These are phyloP conservation scores for Pseudocheirus occidentalis DNA, from an alignment of 2,797 vertebrate species.

Conservation along the genomic window DNA sequence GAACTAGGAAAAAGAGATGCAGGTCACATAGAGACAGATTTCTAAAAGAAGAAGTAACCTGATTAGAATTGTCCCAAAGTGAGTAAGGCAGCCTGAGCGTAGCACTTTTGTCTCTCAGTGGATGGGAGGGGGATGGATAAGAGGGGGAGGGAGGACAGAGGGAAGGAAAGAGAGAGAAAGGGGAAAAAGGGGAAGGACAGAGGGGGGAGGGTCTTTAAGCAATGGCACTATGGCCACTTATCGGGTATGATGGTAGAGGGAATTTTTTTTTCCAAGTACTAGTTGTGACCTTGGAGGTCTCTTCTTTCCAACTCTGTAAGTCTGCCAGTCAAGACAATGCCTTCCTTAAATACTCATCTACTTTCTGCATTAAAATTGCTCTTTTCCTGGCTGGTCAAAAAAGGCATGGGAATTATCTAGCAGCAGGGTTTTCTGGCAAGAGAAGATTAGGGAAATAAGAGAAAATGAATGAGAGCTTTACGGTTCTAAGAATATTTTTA, in stretches of 20 bases:
- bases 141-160: too few species aligned
- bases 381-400: neutral
- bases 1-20: neutral
- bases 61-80: neutral
- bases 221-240: neutral
- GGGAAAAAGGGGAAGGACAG: too few species aligned
- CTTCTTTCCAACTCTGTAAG: neutral
- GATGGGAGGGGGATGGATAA: neutral
- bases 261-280: neutral
- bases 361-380: neutral
- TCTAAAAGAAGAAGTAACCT: neutral
- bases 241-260: neutral
- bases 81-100: neutral
- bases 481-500: neutral
- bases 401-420: slow-evolving; percentile 7
- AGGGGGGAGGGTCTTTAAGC: neutral
- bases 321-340: neutral
- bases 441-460: neutral
- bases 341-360: slow-evolving; percentile 33
- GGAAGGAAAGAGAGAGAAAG: too few species aligned
- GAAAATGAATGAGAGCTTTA: neutral
- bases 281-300: neutral
- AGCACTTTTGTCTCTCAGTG: neutral
- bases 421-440: neutral
- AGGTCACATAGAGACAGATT: neutral